Percentiles rank a stretch among this genome's conserved stretches.
These are phyloP conservation scores for Thunnus maccoyii DNA, from an alignment of 2,113 vertebrate genomes.

Conservation along the genomic window DNA sequence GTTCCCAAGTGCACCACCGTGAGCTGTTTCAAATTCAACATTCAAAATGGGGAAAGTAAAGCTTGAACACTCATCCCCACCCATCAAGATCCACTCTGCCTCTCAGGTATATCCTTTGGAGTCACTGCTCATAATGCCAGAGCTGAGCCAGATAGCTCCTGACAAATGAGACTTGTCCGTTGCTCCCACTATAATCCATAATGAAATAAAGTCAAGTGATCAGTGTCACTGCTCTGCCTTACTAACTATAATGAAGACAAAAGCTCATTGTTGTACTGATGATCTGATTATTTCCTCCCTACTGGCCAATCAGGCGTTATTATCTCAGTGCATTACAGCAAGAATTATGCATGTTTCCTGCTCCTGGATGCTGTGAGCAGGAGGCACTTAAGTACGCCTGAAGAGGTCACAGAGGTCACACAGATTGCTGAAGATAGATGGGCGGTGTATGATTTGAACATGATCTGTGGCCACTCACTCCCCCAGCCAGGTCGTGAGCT, in stretches of 20 bases:
- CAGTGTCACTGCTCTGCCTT: constrained; percentile 38
- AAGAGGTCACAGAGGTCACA: constrained; percentile 22
- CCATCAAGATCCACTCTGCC: background rate
- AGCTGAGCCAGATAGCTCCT: constrained; percentile 10
- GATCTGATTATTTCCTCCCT: constrained; percentile 65
- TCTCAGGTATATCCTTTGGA: constrained; percentile 7
- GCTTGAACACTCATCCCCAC: background rate
- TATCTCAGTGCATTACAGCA: constrained; percentile 34
- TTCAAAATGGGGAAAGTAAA: background rate
- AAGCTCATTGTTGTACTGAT: constrained; percentile 36
- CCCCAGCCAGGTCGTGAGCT: background rate
- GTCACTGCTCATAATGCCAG: constrained; percentile 5
- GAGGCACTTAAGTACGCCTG: background rate
- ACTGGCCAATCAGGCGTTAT: constrained; percentile 35
- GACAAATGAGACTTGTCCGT: constrained; percentile 38
- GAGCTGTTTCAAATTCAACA: constrained; percentile 7
- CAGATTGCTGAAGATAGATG: background rate
- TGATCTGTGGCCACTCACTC: background rate
- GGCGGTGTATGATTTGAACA: background rate
- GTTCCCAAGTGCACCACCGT: background rate
- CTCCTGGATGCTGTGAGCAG: background rate
- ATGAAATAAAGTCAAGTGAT: constrained; percentile 43
- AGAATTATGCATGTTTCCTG: constrained; percentile 23
- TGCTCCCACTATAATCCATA: constrained; percentile 27
- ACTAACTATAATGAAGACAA: constrained; percentile 55